Conservation (phyloP, 2,797 vertebrate genomes). For the Platyrinchus mystaceus region DNA sequence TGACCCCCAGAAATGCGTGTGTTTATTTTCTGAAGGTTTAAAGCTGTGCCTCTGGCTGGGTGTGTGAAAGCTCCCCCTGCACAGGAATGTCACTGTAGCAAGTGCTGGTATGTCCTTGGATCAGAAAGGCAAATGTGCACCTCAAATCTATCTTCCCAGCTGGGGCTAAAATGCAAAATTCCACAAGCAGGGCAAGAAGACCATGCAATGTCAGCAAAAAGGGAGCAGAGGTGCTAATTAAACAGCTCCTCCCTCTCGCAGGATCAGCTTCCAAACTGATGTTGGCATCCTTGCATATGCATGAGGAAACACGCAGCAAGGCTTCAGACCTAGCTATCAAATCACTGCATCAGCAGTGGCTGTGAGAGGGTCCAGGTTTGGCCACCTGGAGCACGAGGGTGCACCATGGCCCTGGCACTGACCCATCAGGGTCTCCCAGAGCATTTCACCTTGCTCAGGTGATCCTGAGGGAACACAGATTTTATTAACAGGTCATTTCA, state of each 20-base stretch:
- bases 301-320: not conserved
- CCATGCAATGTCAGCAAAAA: not conserved
- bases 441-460: not conserved
- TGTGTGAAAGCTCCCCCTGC: not conserved
- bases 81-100: not conserved
- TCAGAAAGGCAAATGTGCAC: not conserved
- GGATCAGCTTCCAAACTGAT: not conserved
- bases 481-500: not conserved
- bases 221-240: not conserved
- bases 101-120: not conserved
- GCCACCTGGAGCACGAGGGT: accelerated
- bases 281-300: not conserved
- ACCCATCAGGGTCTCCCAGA: accelerated
- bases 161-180: not conserved
- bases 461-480: not conserved
- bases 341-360: not conserved
- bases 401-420: accelerated
- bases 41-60: not conserved
- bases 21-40: slow-evolving; percentile 42
- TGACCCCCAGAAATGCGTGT: not conserved
- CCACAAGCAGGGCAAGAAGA: not conserved
- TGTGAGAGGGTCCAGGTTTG: not conserved
- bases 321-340: not conserved
- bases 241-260: not conserved
- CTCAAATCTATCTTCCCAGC: not conserved